These are phyloP conservation scores for Acyrthosiphon pisum DNA, from an alignment of 1,140 invertebrate genomes.

Conservation along the genomic window DNA sequence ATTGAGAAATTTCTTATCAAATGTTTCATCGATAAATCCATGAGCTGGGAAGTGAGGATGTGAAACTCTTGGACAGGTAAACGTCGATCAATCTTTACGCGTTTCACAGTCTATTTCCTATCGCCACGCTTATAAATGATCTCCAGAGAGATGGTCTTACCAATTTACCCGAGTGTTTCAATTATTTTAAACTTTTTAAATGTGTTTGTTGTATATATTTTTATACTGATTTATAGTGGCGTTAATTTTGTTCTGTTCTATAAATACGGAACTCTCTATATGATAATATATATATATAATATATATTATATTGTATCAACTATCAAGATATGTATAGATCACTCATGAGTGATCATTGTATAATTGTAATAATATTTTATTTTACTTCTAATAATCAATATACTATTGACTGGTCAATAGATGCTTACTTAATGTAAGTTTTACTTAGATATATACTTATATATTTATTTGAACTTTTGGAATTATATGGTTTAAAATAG, in stretches of 20 bases:
- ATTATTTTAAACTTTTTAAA: conserved; percentile 6
- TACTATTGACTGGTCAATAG: background rate
- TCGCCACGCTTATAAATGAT: conserved; percentile 8
- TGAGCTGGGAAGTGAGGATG: background rate
- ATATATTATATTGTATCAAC: too few relatives aligned
- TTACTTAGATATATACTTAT: background rate
- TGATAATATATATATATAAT: too few relatives aligned
- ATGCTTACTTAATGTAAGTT: background rate
- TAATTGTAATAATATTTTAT: background rate
- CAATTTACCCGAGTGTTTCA: background rate
- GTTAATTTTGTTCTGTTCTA: background rate
- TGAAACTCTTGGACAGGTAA: background rate
- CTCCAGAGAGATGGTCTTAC: background rate
- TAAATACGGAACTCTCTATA: background rate
- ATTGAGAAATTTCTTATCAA: background rate
- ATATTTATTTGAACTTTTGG: background rate
- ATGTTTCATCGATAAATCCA: background rate
- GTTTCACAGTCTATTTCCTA: conserved; percentile 14
- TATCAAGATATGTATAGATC: background rate
- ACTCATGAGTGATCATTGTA: too few relatives aligned
- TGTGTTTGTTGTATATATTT: background rate
- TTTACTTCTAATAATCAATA: background rate
- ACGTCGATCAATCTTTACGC: conserved; percentile 37
- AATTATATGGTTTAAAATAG: too few relatives aligned
- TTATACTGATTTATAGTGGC: background rate